Evolutionary conservation across 2,113 vertebrate genomes (phyloP).

Genomic region (Oreotrochilus melanogaster): DNA sequence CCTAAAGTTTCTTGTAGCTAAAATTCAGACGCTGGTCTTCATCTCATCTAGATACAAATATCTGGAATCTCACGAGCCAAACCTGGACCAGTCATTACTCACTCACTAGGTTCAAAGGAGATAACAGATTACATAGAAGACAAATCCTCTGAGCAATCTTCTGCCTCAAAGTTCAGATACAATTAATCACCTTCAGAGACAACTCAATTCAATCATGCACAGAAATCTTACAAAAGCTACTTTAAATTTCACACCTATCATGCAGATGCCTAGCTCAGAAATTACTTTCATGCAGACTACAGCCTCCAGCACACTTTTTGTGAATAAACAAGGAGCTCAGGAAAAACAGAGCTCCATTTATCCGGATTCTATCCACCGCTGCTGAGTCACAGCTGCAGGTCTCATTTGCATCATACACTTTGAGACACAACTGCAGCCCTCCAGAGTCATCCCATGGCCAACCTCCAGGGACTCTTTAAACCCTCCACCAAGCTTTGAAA

Average conservation of each 20-base stretch:
- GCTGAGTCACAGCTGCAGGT: not conserved
- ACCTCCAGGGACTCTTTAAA: not conserved
- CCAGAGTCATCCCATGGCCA: not conserved
- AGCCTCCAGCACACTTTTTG: not conserved
- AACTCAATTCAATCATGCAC: not conserved
- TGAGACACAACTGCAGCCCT: not conserved
- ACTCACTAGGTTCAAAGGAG: not conserved
- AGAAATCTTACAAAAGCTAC: not conserved
- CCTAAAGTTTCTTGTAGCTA: not conserved
- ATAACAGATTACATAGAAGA: not conserved
- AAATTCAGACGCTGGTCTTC: not conserved
- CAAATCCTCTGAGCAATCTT: not conserved
- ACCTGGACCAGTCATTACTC: not conserved
- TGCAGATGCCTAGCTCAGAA: not conserved
- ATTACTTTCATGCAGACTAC: not conserved
- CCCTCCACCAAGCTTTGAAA: not conserved
- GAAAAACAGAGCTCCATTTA: not conserved
- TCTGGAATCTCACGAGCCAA: not conserved
- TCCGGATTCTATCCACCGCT: not conserved
- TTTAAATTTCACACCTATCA: not conserved
- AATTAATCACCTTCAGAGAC: not conserved
- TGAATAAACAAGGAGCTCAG: not conserved
- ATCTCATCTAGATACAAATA: not conserved
- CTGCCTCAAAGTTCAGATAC: not conserved
- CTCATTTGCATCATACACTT: not conserved